These are phyloP conservation scores for Balaeniceps rex DNA, from an alignment of 2,113 vertebrate genomes.

Conservation along the genomic window DNA sequence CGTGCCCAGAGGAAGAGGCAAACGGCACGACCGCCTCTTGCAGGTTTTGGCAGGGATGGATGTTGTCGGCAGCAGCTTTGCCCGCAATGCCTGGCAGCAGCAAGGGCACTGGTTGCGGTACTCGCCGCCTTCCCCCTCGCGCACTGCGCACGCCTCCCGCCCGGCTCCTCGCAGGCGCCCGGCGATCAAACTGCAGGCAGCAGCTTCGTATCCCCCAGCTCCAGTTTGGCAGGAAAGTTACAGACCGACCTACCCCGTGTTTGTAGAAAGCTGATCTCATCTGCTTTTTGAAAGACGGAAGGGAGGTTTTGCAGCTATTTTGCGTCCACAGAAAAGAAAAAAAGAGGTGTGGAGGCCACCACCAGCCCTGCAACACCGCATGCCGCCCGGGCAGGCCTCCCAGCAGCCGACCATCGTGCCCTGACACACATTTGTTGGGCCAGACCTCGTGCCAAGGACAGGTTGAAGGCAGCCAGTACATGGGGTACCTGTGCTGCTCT, in stretches of 20 bases:
- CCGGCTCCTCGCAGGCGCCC: not conserved
- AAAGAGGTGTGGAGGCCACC: not conserved
- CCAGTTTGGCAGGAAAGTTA: too few relatives aligned
- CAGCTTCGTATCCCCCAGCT: accelerated
- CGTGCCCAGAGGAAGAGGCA: not conserved
- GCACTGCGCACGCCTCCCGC: not conserved
- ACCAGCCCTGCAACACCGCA: not conserved
- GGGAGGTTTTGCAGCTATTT: not conserved
- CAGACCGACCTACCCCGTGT: not conserved
- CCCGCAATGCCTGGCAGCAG: not conserved
- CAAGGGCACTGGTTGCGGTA: not conserved
- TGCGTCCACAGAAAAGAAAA: not conserved
- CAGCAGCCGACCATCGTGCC: not conserved
- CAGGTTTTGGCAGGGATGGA: too few relatives aligned
- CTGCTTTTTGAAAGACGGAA: not conserved
- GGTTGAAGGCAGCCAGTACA: accelerated
- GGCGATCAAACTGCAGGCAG: too few relatives aligned
- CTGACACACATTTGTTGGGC: not conserved
- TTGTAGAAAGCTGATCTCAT: not conserved
- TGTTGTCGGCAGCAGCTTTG: not conserved
- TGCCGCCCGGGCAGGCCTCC: not conserved
- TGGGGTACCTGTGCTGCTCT: not conserved
- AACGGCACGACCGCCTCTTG: not conserved
- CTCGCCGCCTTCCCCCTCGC: not conserved
- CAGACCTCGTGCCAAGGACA: not conserved